Evolutionary conservation across 2,888 invertebrate genomes (phyloP), one percentile per base, ranked within the genome.

Genomic region (Argyra leucocephala): DNA sequence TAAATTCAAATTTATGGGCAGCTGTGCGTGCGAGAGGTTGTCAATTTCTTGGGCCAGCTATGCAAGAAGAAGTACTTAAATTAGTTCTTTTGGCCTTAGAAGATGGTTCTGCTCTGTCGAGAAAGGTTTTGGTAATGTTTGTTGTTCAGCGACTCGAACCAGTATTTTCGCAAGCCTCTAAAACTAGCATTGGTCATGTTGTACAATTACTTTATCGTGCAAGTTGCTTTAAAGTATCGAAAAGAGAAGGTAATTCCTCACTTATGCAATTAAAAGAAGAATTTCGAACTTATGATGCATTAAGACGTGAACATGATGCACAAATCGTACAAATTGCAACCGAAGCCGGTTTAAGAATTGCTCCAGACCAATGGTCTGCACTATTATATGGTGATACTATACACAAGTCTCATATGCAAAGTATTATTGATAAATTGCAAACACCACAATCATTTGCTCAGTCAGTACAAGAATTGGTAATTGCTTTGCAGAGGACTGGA

Each of bases 291-390:
- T 98, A 98, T 77, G 96, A 98, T 72, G 88, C 93, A 0, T 78
- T 99, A 64, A 83, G 98, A 9, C 84, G 96, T 1, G 98, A 99
- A 75, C 98, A 99, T 76, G 98, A 99, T 80, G 92, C 96, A 12
- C 98, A 99, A 79, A 96, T 99, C 71, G 97, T 99, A 5, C 95
- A 96, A 81, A 98, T 99, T 68, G 98, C 98, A 0, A 92, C 94
- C 0, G 98, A 99, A 80, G 95, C 97, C 1, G 98, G 98, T 0
- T 82, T 99, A 24, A 83, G 97, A 66, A 98, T 99, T 69, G 95
- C 96, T 0, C 97, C 98, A 0, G 98, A 99, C 77, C 97, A 98
- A 76, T 99, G 98, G 98, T 96, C 96, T 2, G 92, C 96, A 0
- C 80, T 99, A 62, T 81, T 99, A 0, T 99, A 98, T 76, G 98